Evolutionary conservation across 2,113 vertebrate genomes (phyloP).

Genomic region (Triplophysa tibetana): DNA sequence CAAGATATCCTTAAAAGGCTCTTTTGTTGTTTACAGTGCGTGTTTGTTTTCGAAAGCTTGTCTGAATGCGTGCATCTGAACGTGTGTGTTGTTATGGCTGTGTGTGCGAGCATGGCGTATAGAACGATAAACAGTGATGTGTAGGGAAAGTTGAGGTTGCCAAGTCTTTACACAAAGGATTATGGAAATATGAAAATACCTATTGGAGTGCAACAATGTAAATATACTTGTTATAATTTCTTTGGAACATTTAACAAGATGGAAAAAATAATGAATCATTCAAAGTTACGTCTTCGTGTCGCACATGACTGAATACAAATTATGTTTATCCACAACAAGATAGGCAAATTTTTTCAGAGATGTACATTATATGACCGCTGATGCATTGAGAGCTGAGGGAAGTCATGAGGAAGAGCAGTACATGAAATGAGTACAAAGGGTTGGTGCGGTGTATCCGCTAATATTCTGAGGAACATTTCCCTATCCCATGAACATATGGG

Average conservation of each 20-base stretch:
- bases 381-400: neutral
- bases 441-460: too few relatives aligned
- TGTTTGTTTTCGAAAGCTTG: neutral
- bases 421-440: too few relatives aligned
- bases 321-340: neutral
- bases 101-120: slow-evolving; percentile 59
- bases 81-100: slow-evolving; percentile 41
- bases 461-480: too few relatives aligned
- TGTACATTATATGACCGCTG: neutral
- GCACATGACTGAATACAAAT: slow-evolving; percentile 4
- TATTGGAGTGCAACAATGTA: slow-evolving; percentile 44
- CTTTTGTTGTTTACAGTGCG: neutral
- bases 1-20: neutral
- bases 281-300: slow-evolving; percentile 23
- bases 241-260: slow-evolving; percentile 14
- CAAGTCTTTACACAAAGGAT: slow-evolving; percentile 28
- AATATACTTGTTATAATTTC: slow-evolving; percentile 32
- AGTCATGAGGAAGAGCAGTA: too few relatives aligned
- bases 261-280: slow-evolving; percentile 7
- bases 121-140: slow-evolving; percentile 48
- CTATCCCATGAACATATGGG: too few relatives aligned
- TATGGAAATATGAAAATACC: slow-evolving; percentile 39
- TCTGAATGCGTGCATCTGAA: slow-evolving; percentile 1
- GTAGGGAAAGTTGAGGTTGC: slow-evolving; percentile 33
- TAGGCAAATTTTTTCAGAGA: neutral